Evolutionary conservation across 2,113 vertebrate species (phyloP).

Genomic region (Xiphophorus hellerii): DNA sequence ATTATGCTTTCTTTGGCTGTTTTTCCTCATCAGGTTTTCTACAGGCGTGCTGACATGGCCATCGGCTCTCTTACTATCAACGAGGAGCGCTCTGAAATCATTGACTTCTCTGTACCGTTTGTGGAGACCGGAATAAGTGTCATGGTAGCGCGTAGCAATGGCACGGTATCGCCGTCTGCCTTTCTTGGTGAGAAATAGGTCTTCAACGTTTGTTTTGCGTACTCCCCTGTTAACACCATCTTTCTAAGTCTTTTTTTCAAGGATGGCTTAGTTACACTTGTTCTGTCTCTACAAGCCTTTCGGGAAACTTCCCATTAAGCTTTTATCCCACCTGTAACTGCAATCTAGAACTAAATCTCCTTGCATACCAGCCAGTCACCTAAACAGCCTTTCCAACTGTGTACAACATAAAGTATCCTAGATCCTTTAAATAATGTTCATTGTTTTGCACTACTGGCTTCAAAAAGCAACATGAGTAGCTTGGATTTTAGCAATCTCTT

Average conservation of each 20-base stretch:
- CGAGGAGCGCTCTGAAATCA: slow-evolving; percentile 95
- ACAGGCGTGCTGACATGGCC: slow-evolving; percentile 96
- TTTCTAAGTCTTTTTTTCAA: slow-evolving; percentile 9
- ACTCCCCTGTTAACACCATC: slow-evolving; percentile 6
- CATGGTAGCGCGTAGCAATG: slow-evolving; percentile 98
- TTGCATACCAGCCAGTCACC: slow-evolving; percentile 29
- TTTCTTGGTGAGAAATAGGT: slow-evolving; percentile 87
- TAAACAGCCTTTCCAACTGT: slow-evolving; percentile 55
- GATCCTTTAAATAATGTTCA: slow-evolving; percentile 22
- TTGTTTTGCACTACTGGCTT: slow-evolving; percentile 18
- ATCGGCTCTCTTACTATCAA: slow-evolving; percentile 99
- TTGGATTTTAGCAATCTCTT: slow-evolving; percentile 3
- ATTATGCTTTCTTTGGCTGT: not conserved
- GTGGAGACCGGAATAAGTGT: slow-evolving; percentile 99
- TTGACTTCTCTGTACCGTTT: slow-evolving; percentile 97
- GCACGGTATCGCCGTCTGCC: slow-evolving; percentile 95
- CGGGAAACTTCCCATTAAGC: slow-evolving; percentile 68
- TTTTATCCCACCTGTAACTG: slow-evolving; percentile 56
- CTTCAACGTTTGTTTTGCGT: not conserved
- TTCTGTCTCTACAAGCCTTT: slow-evolving; percentile 52
- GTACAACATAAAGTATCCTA: slow-evolving; percentile 51
- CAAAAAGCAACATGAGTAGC: slow-evolving; percentile 19
- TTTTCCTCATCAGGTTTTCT: slow-evolving; percentile 87
- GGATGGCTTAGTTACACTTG: slow-evolving; percentile 65
- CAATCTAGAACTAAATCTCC: slow-evolving; percentile 63